These are phyloP conservation scores for Drosophila bunnanda DNA, from an alignment of 2,888 invertebrate genomes.

Conservation along the genomic window DNA sequence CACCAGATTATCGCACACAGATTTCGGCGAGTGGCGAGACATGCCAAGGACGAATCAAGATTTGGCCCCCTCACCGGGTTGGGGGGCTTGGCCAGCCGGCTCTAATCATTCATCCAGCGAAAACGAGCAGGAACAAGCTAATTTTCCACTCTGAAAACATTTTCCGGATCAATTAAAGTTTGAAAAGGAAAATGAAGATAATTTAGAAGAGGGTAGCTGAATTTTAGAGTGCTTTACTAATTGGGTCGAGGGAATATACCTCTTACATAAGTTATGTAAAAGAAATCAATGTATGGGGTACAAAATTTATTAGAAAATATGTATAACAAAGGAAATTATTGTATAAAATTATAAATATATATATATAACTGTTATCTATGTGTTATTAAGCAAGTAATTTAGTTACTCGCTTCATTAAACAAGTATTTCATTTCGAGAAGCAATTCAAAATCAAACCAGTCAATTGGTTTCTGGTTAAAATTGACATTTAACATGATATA, in stretches of 20 bases:
- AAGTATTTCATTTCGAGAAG: background rate
- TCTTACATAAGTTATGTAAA: background rate
- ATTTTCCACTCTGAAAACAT: constrained; percentile 28
- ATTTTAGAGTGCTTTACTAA: constrained; percentile 5
- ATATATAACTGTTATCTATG: background rate
- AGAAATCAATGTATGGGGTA: background rate
- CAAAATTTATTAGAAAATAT: background rate
- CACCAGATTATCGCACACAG: constrained; percentile 51
- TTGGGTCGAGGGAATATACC: background rate
- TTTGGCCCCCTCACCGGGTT: background rate
- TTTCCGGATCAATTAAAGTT: constrained; percentile 41
- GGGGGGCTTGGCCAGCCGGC: background rate
- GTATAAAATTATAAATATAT: background rate
- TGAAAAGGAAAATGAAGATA: constrained; percentile 13
- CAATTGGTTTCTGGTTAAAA: too few relatives aligned
- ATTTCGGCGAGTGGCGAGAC: constrained; percentile 41
- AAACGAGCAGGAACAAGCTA: constrained; percentile 15
- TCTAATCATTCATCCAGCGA: constrained; percentile 32
- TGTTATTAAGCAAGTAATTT: background rate
- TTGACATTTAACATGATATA: background rate
- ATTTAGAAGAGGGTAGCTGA: constrained; percentile 25
- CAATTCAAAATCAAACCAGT: background rate
- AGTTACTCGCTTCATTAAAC: background rate
- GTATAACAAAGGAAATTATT: background rate
- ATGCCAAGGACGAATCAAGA: constrained; percentile 46